These are phyloP conservation scores for Hermetia illucens DNA, from an alignment of 1,140 invertebrate species.

Conservation along the genomic window DNA sequence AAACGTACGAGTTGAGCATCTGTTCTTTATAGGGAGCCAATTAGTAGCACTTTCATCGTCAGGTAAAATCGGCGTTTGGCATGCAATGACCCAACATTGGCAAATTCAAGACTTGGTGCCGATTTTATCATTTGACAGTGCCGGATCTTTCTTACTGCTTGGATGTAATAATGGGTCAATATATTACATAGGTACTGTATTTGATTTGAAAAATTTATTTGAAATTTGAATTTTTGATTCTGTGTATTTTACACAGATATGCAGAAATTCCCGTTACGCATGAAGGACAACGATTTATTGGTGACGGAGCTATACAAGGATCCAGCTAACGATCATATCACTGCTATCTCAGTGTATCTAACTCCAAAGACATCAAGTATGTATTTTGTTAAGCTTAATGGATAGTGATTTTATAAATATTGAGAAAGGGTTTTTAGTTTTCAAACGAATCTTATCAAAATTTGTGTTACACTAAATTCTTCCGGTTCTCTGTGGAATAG, in stretches of 20 bases:
- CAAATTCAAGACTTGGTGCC: conserved; percentile 91
- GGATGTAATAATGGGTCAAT: conserved; percentile 95
- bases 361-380: conserved; percentile 90
- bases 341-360: conserved; percentile 95
- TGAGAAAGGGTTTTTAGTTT: background rate
- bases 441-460: conserved; percentile 1
- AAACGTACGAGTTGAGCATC: conserved; percentile 81
- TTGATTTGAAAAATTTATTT: too few species aligned
- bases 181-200: conserved; percentile 90
- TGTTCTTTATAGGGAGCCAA: conserved; percentile 96
- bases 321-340: conserved; percentile 87
- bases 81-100: conserved; percentile 97
- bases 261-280: conserved; percentile 96
- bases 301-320: conserved; percentile 95
- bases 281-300: conserved; percentile 97
- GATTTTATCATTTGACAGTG: conserved; percentile 90
- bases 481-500: too few species aligned
- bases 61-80: conserved; percentile 98
- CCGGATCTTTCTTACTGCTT: conserved; percentile 85
- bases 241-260: conserved; percentile 58
- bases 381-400: conserved; percentile 28
- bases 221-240: conserved; percentile 8
- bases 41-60: conserved; percentile 82
- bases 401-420: conserved; percentile 1
- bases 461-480: background rate